Evolutionary conservation across 1,140 invertebrate species (phyloP).

Genomic region (Orchesella cincta): DNA sequence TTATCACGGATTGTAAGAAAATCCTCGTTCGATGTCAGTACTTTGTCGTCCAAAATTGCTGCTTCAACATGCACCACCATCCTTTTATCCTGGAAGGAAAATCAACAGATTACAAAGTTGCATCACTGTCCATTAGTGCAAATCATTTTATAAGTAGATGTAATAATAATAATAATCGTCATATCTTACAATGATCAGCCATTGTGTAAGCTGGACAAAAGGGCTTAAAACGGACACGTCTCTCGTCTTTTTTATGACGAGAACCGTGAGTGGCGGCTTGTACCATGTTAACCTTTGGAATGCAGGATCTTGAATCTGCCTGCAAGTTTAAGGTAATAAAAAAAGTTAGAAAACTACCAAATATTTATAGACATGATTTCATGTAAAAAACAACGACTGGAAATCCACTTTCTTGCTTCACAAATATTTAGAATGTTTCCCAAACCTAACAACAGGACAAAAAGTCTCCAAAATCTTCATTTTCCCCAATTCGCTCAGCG

Average conservation of each 20-base stretch:
- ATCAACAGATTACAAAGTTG: too few relatives aligned
- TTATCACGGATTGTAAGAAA: slow-evolving; percentile 75
- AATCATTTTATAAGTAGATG: too few relatives aligned
- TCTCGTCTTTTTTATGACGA: slow-evolving; percentile 94
- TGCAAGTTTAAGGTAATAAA: slow-evolving; percentile 55
- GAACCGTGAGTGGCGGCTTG: slow-evolving; percentile 88
- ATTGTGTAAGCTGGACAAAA: slow-evolving; percentile 90
- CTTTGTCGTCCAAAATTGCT: slow-evolving; percentile 79
- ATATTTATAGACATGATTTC: too few relatives aligned
- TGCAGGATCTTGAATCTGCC: slow-evolving; percentile 95
- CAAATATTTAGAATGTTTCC: too few relatives aligned
- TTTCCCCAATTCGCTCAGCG: too few relatives aligned
- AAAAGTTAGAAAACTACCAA: background rate
- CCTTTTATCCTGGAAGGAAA: slow-evolving; percentile 73
- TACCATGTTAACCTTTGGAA: slow-evolving; percentile 95
- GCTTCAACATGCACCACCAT: slow-evolving; percentile 94
- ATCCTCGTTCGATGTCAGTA: slow-evolving; percentile 69
- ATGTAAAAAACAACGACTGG: too few relatives aligned
- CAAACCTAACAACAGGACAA: too few relatives aligned
- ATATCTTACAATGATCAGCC: slow-evolving; percentile 80
- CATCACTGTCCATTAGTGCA: too few relatives aligned
- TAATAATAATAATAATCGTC: too few relatives aligned
- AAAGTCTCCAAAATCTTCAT: too few relatives aligned
- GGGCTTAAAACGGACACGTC: slow-evolving; percentile 84
- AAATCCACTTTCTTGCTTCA: too few relatives aligned